Evolutionary conservation across 2,113 vertebrate genomes (phyloP).

Genomic region (Toxotes chatareus): DNA sequence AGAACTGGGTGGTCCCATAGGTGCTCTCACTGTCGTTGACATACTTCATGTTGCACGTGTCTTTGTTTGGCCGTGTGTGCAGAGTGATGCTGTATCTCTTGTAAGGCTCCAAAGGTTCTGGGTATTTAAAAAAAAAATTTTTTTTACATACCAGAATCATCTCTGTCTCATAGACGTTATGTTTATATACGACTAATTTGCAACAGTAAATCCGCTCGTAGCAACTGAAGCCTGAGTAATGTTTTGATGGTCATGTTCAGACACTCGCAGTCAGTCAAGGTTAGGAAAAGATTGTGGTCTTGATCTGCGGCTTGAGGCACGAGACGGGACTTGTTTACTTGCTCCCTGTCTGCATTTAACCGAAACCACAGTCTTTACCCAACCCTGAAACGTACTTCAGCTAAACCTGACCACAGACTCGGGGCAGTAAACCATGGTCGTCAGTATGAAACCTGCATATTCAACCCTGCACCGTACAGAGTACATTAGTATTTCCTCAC

Average conservation of each 20-base stretch:
- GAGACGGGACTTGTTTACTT: too few species aligned
- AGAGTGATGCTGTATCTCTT: constrained; percentile 80
- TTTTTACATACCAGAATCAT: not conserved
- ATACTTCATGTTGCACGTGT: constrained; percentile 78
- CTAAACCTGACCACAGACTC: not conserved
- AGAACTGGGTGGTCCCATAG: constrained; percentile 78
- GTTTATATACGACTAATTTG: too few species aligned
- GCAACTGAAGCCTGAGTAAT: not conserved
- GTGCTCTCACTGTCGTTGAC: constrained; percentile 81
- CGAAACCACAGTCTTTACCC: not conserved
- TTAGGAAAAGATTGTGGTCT: too few species aligned
- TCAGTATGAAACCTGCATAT: not conserved
- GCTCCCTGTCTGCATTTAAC: not conserved
- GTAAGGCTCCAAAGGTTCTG: constrained; percentile 79
- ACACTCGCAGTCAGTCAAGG: too few species aligned
- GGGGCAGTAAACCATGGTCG: not conserved
- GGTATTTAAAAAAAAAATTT: not conserved
- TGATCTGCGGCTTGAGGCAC: not conserved
- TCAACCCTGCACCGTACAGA: too few species aligned
- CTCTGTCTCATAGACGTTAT: not conserved
- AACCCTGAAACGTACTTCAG: not conserved
- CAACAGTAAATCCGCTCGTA: not conserved
- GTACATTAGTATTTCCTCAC: constrained; percentile 21
- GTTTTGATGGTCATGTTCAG: not conserved
- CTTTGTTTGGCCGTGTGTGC: constrained; percentile 65